phyloP scores from a whole-genome alignment of 2,888 invertebrate species.

The Hirtodrosophila trivittata region DNA sequence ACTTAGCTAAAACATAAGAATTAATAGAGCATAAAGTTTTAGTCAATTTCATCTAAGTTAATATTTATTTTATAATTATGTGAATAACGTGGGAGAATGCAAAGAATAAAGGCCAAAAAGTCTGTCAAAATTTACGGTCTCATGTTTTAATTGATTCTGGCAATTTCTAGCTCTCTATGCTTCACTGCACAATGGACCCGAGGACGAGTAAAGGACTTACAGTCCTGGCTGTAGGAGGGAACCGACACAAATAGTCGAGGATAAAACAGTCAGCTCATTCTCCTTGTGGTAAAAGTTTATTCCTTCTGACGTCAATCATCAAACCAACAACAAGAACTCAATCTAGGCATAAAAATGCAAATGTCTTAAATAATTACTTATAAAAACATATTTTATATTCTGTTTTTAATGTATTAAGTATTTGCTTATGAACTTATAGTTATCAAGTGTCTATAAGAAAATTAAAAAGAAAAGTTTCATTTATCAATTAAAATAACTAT shows the following conservation, averaged over 20 bases:
- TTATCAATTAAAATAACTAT: no score
- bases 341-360: no score
- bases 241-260: no score
- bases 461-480: no score
- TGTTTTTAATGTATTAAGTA: no score
- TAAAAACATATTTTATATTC: no score
- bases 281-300: not conserved
- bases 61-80: slow-evolving; percentile 68
- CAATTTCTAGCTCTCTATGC: slow-evolving; percentile 40
- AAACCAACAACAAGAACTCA: no score
- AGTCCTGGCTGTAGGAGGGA: no score
- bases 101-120: slow-evolving; percentile 50
- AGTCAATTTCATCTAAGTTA: slow-evolving; percentile 74
- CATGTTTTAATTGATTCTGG: slow-evolving; percentile 48
- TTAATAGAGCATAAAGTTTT: slow-evolving; percentile 74
- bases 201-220: slow-evolving; percentile 43
- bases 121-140: slow-evolving; percentile 24
- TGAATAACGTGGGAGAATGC: slow-evolving; percentile 35
- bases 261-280: slow-evolving; percentile 25
- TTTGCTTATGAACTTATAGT: no score
- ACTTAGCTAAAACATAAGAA: slow-evolving; percentile 45
- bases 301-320: no score
- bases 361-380: no score
- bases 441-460: no score
- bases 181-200: slow-evolving; percentile 57